Percentiles rank a stretch among this genome's conserved stretches.
phyloP scores from a whole-genome alignment of 1,140 invertebrate genomes.

The Phymastichus coffea region DNA sequence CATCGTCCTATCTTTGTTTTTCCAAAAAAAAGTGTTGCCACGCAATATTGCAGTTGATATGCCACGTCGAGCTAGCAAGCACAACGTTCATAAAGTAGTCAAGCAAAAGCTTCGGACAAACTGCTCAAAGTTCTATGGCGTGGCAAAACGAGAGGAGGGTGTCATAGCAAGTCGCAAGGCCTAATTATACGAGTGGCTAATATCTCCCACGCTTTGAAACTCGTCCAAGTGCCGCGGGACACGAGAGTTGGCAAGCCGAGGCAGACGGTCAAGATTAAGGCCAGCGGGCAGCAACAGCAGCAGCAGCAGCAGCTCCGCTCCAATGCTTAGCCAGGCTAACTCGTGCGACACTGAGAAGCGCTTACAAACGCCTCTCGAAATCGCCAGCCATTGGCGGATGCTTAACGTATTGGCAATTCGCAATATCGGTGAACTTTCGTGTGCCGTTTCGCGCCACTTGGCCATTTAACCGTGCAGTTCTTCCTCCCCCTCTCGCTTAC shows the following conservation, averaged over 20 bases:
- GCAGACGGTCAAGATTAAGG: not conserved
- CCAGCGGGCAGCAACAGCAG: not conserved
- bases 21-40: too few relatives aligned
- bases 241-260: not conserved
- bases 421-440: constrained; percentile 18
- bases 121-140: too few relatives aligned
- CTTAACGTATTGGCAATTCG: constrained; percentile 27
- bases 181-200: too few relatives aligned
- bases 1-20: too few relatives aligned
- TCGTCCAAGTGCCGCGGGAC: too few relatives aligned
- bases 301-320: not conserved
- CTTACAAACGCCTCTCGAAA: constrained; percentile 13
- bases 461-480: not conserved
- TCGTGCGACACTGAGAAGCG: not conserved
- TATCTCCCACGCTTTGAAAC: too few relatives aligned
- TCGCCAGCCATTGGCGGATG: constrained; percentile 19
- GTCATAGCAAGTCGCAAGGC: too few relatives aligned
- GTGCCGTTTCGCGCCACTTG: constrained; percentile 13
- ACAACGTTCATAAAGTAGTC: too few relatives aligned
- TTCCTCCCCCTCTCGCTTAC: not conserved
- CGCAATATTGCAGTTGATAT: too few relatives aligned
- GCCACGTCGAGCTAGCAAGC: too few relatives aligned
- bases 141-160: too few relatives aligned
- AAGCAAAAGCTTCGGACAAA: too few relatives aligned
- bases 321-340: not conserved